Evolutionary conservation across 2,888 invertebrate genomes (phyloP), one percentile per base, ranked within the genome.

Genomic region (Dendrolimus pini): DNA sequence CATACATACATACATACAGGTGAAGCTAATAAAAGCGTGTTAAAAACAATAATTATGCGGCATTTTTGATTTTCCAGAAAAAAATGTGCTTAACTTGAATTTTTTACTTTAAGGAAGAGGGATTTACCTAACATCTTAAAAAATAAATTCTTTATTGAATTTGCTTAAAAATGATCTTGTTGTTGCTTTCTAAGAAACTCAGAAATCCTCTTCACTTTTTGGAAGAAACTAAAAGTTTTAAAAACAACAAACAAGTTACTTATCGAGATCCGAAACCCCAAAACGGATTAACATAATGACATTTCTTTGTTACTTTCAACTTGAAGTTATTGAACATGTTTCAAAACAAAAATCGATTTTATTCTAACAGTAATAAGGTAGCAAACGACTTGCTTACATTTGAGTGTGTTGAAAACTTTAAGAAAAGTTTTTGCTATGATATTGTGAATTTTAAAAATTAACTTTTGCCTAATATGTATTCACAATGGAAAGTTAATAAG

Each of bases 211-310:
- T 60, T 60, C 62, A 59, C n/a, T 61, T 59, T 64, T 61, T 64
- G 57, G 60, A 66, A 65, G 61, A 62, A 62, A 59, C 61, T 61
- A 62, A 55, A 58, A 60, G 66, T 65, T 68, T 67, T 58, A 68
- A 61, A 68, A 74, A 67, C 67, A 68, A 72, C 65, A 72, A 80
- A 81, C 78, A 83, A 78, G 62, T 61, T 64, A 72, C 68, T 72
- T 72, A 75, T 47, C 12, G 47, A 47, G 47, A 47, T 47, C 3
- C 12, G 52, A 53, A 60, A 71, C 78, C 80, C 75, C 60, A 76
- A 78, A 77, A 74, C 59, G 78, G 87, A 88, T 88, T 86, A 85
- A 58, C 65, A 72, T 85, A 84, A 85, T 78, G 79, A 79, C 74
- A 77, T 81, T 81, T 77, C 78, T 77, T 84, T 87, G 83, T 83